These are phyloP conservation scores for Guaruba guarouba DNA, from an alignment of 2,113 vertebrate species.

Conservation along the genomic window DNA sequence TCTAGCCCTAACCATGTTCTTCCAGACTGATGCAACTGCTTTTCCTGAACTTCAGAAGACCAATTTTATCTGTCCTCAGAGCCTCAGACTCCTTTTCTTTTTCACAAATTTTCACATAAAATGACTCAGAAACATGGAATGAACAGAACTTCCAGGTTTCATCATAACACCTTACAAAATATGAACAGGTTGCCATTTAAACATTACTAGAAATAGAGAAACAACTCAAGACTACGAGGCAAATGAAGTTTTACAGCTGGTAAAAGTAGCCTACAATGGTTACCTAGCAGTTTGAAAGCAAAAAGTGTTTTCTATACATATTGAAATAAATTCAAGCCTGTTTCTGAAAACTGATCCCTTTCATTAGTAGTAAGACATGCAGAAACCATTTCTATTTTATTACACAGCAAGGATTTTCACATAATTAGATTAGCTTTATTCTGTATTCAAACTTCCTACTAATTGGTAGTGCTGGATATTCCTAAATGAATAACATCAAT, in stretches of 20 bases:
- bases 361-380: background rate
- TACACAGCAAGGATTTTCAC: background rate
- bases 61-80: background rate
- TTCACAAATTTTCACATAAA: conserved; percentile 40
- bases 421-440: conserved; percentile 20
- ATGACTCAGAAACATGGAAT: background rate
- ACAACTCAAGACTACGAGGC: background rate
- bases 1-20: background rate
- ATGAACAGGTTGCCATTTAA: background rate
- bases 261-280: background rate
- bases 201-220: background rate
- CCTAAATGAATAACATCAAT: conserved; percentile 16
- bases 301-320: background rate
- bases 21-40: background rate
- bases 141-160: conserved; percentile 21
- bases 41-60: background rate
- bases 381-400: conserved; percentile 8
- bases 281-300: background rate
- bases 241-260: background rate
- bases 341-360: background rate
- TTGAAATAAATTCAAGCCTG: background rate
- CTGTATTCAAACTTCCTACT: background rate
- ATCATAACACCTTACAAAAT: conserved; percentile 24
- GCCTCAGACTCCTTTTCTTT: background rate
- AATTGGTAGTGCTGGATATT: conserved; percentile 16